Evolutionary conservation across 2,888 invertebrate species (phyloP).

Genomic region (Tetranychus piercei): DNA sequence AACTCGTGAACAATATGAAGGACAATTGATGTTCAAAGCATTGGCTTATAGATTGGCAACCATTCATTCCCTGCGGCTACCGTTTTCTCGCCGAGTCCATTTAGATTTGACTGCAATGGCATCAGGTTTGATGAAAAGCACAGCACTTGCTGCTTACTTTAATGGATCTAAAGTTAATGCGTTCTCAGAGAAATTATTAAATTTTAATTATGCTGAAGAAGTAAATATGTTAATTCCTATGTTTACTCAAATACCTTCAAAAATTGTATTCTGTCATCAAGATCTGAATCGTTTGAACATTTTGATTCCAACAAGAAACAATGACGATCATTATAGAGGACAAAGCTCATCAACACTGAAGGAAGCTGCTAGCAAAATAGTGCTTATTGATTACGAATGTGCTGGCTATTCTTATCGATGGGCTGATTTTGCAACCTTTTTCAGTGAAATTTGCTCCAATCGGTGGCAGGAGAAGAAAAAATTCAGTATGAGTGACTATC

Average conservation of each 20-base stretch:
- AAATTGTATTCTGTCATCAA: constrained; percentile 7
- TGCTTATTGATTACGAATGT: constrained; percentile 9
- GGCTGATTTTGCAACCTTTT: neutral
- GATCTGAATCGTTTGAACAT: constrained; percentile 9
- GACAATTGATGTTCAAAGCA: constrained; percentile 9
- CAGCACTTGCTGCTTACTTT: neutral
- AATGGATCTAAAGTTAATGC: neutral
- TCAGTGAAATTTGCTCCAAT: neutral
- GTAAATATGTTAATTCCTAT: neutral
- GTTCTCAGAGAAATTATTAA: neutral
- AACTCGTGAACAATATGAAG: constrained; percentile 8
- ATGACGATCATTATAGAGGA: neutral
- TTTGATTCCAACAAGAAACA: neutral
- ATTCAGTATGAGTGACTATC: neutral
- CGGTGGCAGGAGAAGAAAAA: neutral
- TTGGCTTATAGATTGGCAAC: neutral
- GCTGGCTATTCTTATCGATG: constrained; percentile 1
- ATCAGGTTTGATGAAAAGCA: neutral
- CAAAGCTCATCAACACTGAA: neutral
- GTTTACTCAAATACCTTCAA: neutral
- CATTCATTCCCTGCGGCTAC: neutral
- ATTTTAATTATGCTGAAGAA: neutral
- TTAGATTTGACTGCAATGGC: neutral
- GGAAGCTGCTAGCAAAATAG: neutral
- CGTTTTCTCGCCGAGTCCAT: neutral